phyloP scores from a whole-genome alignment of 2,888 invertebrate genomes.

The Eledona agricola region DNA sequence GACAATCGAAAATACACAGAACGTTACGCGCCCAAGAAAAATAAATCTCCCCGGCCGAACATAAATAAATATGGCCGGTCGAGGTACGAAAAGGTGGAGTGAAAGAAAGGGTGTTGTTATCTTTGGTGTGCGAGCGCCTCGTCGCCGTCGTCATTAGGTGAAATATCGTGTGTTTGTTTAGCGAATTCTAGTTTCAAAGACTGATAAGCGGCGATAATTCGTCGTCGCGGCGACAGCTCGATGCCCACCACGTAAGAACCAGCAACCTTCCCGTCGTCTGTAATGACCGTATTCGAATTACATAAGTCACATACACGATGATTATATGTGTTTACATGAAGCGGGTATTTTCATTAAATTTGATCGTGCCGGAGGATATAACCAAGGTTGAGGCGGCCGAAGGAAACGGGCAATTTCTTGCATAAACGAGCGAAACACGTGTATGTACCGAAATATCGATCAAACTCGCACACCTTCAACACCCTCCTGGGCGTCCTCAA shows the following conservation, averaged over 20 bases:
- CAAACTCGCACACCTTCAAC: constrained; percentile 4
- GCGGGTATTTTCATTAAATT: constrained; percentile 35
- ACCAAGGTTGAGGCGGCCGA: constrained; percentile 34
- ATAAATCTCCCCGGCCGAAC: neutral
- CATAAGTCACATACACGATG: constrained; percentile 28
- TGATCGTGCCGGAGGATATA: constrained; percentile 34
- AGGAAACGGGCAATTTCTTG: constrained; percentile 35
- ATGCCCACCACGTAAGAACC: constrained; percentile 19
- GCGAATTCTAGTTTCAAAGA: constrained; percentile 4
- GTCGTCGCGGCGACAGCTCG: constrained; percentile 10
- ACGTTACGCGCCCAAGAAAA: constrained; percentile 3
- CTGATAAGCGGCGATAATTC: constrained; percentile 21
- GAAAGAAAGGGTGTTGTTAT: too few relatives aligned
- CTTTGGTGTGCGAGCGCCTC: too few relatives aligned
- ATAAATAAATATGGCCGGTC: neutral
- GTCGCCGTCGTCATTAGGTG: constrained; percentile 14
- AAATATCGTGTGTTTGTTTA: constrained; percentile 7
- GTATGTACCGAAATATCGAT: constrained; percentile 10
- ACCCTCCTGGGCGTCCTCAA: constrained; percentile 5
- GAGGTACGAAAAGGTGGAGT: neutral
- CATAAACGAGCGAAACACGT: constrained; percentile 1
- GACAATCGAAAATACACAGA: constrained; percentile 1
- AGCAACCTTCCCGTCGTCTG: constrained; percentile 33
- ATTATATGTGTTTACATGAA: constrained; percentile 38
- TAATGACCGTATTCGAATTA: constrained; percentile 33